These are phyloP conservation scores for Gopherus evgoodei DNA, from an alignment of 2,113 vertebrate species.

Conservation along the genomic window DNA sequence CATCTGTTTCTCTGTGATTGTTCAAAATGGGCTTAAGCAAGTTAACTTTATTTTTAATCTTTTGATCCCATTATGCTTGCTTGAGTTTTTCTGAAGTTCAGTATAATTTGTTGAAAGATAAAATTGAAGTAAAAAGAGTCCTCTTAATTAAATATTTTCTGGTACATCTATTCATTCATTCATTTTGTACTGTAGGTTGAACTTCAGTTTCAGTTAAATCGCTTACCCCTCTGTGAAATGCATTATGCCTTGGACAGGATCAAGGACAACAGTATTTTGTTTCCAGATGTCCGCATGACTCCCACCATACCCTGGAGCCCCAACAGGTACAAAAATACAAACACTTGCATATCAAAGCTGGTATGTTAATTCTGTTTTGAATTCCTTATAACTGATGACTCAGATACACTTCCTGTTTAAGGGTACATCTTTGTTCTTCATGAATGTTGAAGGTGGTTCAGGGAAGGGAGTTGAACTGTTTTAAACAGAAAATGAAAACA, in stretches of 20 bases:
- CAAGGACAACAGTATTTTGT: constrained; percentile 94
- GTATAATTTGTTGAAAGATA: neutral
- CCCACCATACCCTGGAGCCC: constrained; percentile 99
- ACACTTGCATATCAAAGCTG: neutral
- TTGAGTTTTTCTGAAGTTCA: neutral
- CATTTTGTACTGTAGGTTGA: constrained; percentile 88
- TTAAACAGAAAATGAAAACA: constrained; percentile 8
- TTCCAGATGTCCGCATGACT: constrained; percentile 91
- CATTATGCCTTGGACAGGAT: constrained; percentile 98
- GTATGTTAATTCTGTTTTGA: constrained; percentile 14
- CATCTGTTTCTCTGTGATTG: neutral
- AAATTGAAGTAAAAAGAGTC: neutral
- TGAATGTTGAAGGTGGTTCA: neutral
- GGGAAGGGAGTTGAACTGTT: neutral
- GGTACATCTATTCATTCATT: neutral
- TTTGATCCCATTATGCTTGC: neutral
- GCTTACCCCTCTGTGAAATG: constrained; percentile 98
- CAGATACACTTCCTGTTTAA: neutral
- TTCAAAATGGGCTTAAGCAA: neutral
- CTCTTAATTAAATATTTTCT: neutral
- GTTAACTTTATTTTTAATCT: constrained; percentile 12
- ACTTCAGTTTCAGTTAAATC: constrained; percentile 98
- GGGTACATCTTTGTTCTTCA: neutral
- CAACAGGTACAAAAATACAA: constrained; percentile 86
- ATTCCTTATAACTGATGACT: constrained; percentile 33